These are phyloP conservation scores for Microcebus lehilahytsara DNA, from an alignment of 2,113 vertebrate species.

Conservation along the genomic window DNA sequence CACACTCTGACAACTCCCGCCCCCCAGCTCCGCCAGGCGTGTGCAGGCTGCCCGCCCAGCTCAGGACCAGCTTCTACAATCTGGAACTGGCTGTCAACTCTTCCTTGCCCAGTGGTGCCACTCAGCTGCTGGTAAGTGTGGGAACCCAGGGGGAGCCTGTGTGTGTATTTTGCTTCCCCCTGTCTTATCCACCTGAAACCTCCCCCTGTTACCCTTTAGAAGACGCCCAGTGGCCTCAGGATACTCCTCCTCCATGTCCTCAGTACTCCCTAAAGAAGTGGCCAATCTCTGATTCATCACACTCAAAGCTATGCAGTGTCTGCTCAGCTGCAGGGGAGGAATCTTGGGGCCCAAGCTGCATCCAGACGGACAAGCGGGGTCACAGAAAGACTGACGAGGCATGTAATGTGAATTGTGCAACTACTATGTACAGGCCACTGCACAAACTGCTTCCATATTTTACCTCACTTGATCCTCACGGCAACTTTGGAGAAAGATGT, in stretches of 20 bases:
- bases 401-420: too few relatives aligned
- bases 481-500: neutral
- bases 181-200: too few relatives aligned
- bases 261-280: neutral
- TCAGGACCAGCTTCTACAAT: conserved; percentile 61
- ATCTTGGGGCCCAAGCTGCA: neutral
- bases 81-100: conserved; percentile 60
- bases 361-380: neutral
- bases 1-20: conserved; percentile 59
- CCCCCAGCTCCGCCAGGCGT: conserved; percentile 68
- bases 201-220: neutral
- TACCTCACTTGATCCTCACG: neutral
- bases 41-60: conserved; percentile 44
- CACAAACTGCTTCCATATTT: neutral
- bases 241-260: neutral
- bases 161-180: neutral
- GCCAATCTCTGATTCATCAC: neutral
- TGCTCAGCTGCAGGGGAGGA: neutral
- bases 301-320: too few relatives aligned
- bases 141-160: neutral
- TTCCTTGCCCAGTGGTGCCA: conserved; percentile 15
- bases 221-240: neutral
- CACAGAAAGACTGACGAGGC: neutral
- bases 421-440: neutral
- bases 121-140: neutral